A percentile compares a stretch with the other conserved stretches of the same genome.
Evolutionary conservation across 2,113 vertebrate genomes (phyloP).

Genomic region (Oreotragus oreotragus): DNA sequence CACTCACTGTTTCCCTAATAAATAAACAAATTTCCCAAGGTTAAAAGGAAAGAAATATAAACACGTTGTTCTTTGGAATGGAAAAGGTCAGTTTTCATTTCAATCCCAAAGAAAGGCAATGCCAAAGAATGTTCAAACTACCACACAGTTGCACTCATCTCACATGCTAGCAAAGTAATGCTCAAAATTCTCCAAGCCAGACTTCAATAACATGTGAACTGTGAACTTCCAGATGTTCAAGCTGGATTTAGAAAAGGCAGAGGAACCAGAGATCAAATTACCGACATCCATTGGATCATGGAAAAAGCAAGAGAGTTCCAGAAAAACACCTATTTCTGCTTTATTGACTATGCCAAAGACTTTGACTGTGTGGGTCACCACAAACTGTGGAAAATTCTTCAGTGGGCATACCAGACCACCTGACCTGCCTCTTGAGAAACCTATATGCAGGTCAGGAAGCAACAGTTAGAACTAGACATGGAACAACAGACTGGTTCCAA

Average conservation of each 20-base stretch:
- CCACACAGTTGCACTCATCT: rapidly evolving
- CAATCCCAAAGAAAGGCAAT: background rate
- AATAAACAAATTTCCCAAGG: background rate
- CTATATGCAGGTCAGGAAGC: background rate
- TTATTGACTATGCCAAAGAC: background rate
- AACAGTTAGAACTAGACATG: background rate
- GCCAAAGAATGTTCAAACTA: background rate
- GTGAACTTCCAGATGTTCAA: background rate
- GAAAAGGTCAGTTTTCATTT: background rate
- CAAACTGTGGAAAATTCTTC: background rate
- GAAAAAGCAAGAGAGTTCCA: background rate
- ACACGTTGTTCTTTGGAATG: background rate
- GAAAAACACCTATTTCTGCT: background rate
- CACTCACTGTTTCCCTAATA: background rate
- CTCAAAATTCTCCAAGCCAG: background rate
- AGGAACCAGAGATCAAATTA: background rate
- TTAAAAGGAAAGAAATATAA: background rate
- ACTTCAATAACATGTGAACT: rapidly evolving
- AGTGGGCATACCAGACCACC: background rate
- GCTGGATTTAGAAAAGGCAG: background rate
- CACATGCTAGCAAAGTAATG: background rate
- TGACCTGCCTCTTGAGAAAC: background rate
- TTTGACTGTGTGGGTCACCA: background rate
- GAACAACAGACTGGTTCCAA: background rate
- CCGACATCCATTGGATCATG: rapidly evolving